Evolutionary conservation across 2,797 vertebrate genomes (phyloP).

Genomic region (Melanotaenia parkinsoni): DNA sequence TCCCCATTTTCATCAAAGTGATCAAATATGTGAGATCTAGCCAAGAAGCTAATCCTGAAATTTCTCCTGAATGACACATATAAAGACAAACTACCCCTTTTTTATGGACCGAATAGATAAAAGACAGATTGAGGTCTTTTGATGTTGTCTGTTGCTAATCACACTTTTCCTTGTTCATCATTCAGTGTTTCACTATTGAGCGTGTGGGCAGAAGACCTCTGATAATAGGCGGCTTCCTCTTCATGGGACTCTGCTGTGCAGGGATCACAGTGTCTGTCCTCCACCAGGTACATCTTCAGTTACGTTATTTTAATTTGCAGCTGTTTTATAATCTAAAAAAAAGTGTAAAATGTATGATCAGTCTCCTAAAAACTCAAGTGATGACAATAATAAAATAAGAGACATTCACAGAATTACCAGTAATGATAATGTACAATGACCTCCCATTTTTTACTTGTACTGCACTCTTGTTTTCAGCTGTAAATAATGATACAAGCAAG

Average conservation of each 20-base stretch:
- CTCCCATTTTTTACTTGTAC: neutral
- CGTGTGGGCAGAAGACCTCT: conserved; percentile 88
- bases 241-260: conserved; percentile 89
- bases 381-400: no score
- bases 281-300: conserved; percentile 83
- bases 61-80: no score
- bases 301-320: neutral
- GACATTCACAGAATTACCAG: neutral
- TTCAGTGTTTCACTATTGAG: conserved; percentile 90
- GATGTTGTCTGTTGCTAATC: neutral
- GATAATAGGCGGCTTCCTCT: conserved; percentile 88
- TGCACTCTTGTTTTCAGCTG: conserved; percentile 3
- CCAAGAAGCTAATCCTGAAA: no score
- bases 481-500: neutral
- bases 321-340: neutral
- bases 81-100: no score
- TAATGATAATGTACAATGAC: neutral
- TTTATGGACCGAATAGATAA: no score
- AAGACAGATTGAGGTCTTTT: no score
- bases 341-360: neutral
- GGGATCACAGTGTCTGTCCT: conserved; percentile 88
- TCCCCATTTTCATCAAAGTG: no score
- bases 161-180: conserved; percentile 18
- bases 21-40: no score
- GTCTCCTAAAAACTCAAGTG: neutral